These are phyloP conservation scores for Aegotheles bennettii DNA, from an alignment of 2,113 vertebrate genomes.

Conservation along the genomic window DNA sequence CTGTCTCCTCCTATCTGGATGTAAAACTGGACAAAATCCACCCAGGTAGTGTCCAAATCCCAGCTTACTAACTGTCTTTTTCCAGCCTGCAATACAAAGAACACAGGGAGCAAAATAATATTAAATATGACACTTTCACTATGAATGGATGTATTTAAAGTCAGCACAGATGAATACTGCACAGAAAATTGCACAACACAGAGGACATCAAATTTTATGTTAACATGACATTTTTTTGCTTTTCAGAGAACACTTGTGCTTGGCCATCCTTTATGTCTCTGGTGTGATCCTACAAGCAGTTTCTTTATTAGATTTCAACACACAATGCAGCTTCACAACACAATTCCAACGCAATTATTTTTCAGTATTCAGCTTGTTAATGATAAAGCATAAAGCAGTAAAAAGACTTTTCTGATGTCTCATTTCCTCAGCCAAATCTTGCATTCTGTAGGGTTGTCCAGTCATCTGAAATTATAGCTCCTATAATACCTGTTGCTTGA, in stretches of 20 bases:
- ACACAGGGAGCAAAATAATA: not conserved
- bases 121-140: not conserved
- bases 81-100: constrained; percentile 78
- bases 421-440: not conserved
- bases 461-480: not conserved
- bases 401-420: not conserved
- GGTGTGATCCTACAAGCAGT: not conserved
- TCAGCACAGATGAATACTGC: not conserved
- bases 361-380: not conserved
- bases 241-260: not conserved
- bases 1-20: constrained; percentile 93
- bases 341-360: not conserved
- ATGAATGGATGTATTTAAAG: not conserved
- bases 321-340: not conserved
- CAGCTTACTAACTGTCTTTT: constrained; percentile 92
- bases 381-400: not conserved
- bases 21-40: constrained; percentile 98
- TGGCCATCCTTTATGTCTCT: not conserved
- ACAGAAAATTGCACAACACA: not conserved
- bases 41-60: constrained; percentile 97
- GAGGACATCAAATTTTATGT: not conserved
- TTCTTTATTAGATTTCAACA: not conserved
- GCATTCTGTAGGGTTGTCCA: not conserved
- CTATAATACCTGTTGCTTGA: not conserved
- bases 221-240: not conserved